A percentile compares a stretch with the other conserved stretches of the same genome.
Evolutionary conservation across 2,113 vertebrate species (phyloP).

Genomic region (Clinocottus analis): DNA sequence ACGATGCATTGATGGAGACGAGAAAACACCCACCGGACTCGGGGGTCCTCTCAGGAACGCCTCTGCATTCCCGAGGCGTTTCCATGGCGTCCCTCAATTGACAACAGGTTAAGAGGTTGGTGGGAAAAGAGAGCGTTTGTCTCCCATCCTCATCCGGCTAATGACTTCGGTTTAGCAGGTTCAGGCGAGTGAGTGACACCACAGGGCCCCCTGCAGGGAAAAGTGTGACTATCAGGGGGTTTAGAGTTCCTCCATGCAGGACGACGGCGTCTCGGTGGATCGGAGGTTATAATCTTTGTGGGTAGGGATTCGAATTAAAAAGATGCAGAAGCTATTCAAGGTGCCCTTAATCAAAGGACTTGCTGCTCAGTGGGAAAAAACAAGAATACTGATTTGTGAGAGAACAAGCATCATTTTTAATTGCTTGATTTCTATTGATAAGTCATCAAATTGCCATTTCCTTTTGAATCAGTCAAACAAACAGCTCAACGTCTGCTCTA

Average conservation of each 20-base stretch:
- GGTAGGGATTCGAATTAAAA: accelerated
- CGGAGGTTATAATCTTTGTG: background rate
- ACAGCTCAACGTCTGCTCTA: background rate
- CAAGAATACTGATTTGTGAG: background rate
- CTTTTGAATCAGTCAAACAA: background rate
- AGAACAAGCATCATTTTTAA: background rate
- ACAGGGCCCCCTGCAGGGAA: constrained; percentile 65
- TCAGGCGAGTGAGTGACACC: constrained; percentile 48
- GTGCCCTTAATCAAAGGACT: constrained; percentile 25
- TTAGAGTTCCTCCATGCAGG: background rate
- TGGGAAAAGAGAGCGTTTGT: constrained; percentile 80
- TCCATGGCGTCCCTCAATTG: constrained; percentile 78
- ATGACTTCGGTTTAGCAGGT: constrained; percentile 69
- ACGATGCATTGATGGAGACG: constrained; percentile 70
- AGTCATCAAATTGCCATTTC: background rate
- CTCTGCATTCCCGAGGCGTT: constrained; percentile 76
- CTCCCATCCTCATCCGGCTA: constrained; percentile 71
- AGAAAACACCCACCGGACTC: constrained; percentile 61
- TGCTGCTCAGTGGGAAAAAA: constrained; percentile 8
- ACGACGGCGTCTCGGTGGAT: background rate
- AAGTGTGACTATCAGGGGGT: background rate
- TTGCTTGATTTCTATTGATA: background rate
- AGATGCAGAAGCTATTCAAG: background rate
- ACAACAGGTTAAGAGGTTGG: constrained; percentile 83
- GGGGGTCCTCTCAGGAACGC: constrained; percentile 65